Evolutionary conservation across 1,140 invertebrate species (phyloP), one percentile per base, ranked within the genome.

Genomic region (Rhyacophila brunnea): DNA sequence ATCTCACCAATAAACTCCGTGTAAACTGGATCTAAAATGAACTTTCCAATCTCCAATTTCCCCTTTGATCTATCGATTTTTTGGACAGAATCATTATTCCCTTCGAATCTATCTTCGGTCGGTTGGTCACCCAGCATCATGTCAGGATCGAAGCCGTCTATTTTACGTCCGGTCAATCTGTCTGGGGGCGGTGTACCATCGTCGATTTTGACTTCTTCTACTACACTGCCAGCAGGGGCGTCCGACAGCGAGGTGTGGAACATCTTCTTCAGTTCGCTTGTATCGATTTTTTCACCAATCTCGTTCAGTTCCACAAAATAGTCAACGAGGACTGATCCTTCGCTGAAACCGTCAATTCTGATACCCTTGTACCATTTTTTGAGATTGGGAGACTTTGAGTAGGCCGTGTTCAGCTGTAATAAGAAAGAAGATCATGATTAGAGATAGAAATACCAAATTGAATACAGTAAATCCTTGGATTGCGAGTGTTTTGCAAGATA

Each of bases 241-340:
- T 82, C 77, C 19, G 81, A 75, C 17, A 94, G 77, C 3, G 88
- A 85, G 55, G 89, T 87, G 63, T 94, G 90, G 78, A 95, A 93
- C 45, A 92, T 79, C 53, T 85, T 81, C 68, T 90, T 90, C 20
- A 95, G 80, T 70, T 93, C 89, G 54, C 83, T 73, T 0, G 92
- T 93, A 66, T 91, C 85, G n/a, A 95, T 80, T 69, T 83, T 85
- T 57, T 85, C 80, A n/a, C 84, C 83, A 2, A 92, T 76, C 65
- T 92, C 86, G 56, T 84, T 85, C 44, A 95, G 69, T 74, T 92
- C 88, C 3, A 95, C 86, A 61, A 92, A 88, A 69, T 92, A 95
- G 70, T 94, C 92, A 1, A 93, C 92, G 9, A 95, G 71, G n/a
- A 94, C 86, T 63, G 90, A 93, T 55, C 91, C 91, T 71, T 88